These are phyloP conservation scores for Acipenser ruthenus DNA, from an alignment of 2,797 vertebrate species.

Conservation along the genomic window DNA sequence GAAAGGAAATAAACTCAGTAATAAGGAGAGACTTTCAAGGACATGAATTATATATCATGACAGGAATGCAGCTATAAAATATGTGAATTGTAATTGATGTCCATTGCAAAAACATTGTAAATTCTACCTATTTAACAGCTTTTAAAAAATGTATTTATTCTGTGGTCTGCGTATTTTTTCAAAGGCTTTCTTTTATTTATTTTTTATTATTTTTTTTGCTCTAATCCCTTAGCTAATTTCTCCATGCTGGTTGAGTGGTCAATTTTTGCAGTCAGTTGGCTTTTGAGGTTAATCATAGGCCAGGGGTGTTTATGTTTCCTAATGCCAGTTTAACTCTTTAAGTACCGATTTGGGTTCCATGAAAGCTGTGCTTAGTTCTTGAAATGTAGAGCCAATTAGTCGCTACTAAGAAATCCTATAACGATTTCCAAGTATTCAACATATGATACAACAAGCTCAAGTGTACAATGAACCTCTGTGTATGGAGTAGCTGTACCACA, in stretches of 20 bases:
- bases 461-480: slow-evolving; percentile 46
- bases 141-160: too few relatives aligned
- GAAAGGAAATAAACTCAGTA: too few relatives aligned
- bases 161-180: too few relatives aligned
- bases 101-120: too few relatives aligned
- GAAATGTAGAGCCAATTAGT: slow-evolving; percentile 66
- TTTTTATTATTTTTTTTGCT: background rate
- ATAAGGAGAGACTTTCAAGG: too few relatives aligned
- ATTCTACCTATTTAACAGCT: too few relatives aligned
- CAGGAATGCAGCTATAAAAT: too few relatives aligned
- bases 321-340: slow-evolving; percentile 52
- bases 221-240: slow-evolving; percentile 54
- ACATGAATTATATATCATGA: too few relatives aligned
- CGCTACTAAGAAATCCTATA: slow-evolving; percentile 76
- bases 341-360: slow-evolving; percentile 44
- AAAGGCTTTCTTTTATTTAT: too few relatives aligned
- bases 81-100: too few relatives aligned
- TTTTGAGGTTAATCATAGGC: slow-evolving; percentile 65
- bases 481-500: slow-evolving; percentile 38
- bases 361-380: slow-evolving; percentile 54
- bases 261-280: slow-evolving; percentile 54
- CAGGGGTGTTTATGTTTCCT: slow-evolving; percentile 61
- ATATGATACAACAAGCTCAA: slow-evolving; percentile 53
- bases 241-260: slow-evolving; percentile 45
- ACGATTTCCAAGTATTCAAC: slow-evolving; percentile 61